phyloP scores from a whole-genome alignment of 1,140 invertebrate genomes.

The Dufourea novaeangliae region DNA sequence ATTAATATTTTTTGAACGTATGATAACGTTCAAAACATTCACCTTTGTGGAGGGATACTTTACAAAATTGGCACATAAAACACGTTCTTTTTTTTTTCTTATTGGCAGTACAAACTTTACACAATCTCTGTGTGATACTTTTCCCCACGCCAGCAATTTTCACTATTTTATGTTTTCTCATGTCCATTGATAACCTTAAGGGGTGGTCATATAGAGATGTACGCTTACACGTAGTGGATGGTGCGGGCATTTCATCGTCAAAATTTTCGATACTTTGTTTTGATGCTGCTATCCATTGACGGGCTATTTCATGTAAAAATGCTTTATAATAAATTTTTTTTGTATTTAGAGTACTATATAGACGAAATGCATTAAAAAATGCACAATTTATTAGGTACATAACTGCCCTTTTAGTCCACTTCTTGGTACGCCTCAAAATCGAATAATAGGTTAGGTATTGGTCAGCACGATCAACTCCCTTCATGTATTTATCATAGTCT shows the following conservation, averaged over 20 bases:
- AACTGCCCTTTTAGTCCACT: background rate
- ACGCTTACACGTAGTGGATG: too few species aligned
- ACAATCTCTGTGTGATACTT: background rate
- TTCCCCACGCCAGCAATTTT: background rate
- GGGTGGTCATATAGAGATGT: background rate
- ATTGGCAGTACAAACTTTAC: background rate
- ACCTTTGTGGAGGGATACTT: background rate
- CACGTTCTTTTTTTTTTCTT: background rate
- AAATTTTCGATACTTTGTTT: too few species aligned
- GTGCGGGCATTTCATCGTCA: too few species aligned
- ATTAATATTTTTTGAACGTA: background rate
- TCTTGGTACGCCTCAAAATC: background rate
- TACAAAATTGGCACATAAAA: background rate
- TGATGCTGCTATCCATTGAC: too few species aligned
- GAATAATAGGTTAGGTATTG: background rate
- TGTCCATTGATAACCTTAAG: background rate
- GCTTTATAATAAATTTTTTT: background rate
- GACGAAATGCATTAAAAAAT: background rate
- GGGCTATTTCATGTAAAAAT: background rate
- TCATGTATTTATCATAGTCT: constrained; percentile 1
- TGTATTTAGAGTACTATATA: background rate
- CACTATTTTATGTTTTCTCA: background rate
- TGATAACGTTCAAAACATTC: background rate
- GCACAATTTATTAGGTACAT: background rate
- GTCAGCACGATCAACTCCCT: background rate